Percentiles rank a stretch among this genome's conserved stretches.
These are phyloP conservation scores for Alosa alosa DNA, from an alignment of 2,113 vertebrate genomes.

Conservation along the genomic window DNA sequence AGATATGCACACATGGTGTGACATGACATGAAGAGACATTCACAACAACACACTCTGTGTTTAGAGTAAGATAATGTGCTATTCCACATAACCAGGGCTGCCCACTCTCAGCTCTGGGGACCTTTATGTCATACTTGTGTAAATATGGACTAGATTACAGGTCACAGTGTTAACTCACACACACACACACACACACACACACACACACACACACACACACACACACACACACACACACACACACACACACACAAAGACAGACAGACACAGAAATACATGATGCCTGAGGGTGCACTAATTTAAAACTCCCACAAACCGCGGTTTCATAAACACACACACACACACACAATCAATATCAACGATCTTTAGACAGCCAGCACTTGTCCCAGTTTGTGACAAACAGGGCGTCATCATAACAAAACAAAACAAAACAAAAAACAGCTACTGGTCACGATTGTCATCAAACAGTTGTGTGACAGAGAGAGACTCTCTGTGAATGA, in stretches of 20 bases:
- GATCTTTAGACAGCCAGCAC: not conserved
- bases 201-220: too few relatives aligned
- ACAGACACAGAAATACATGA: not conserved
- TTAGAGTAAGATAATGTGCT: too few relatives aligned
- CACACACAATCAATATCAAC: not conserved
- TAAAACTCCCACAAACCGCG: not conserved
- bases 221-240: not conserved
- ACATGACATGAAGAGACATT: too few relatives aligned
- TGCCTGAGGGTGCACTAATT: conserved; percentile 5
- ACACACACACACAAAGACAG: not conserved
- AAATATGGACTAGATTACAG: not conserved
- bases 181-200: not conserved
- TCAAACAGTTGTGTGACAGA: too few relatives aligned
- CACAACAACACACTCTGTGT: too few relatives aligned
- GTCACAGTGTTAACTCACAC: not conserved
- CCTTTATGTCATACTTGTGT: not conserved
- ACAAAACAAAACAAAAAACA: not conserved
- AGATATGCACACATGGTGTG: too few relatives aligned
- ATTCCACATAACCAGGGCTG: not conserved
- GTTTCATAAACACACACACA: conserved; percentile 19
- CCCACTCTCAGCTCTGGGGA: not conserved
- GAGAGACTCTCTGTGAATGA: too few relatives aligned
- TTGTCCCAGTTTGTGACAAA: conserved; percentile 9
- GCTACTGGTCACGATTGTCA: not conserved
- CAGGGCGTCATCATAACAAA: not conserved